Percentiles rank a stretch among this genome's conserved stretches.
phyloP scores from a whole-genome alignment of 2,888 invertebrate genomes.

The Mimumesa dahlbomi region DNA sequence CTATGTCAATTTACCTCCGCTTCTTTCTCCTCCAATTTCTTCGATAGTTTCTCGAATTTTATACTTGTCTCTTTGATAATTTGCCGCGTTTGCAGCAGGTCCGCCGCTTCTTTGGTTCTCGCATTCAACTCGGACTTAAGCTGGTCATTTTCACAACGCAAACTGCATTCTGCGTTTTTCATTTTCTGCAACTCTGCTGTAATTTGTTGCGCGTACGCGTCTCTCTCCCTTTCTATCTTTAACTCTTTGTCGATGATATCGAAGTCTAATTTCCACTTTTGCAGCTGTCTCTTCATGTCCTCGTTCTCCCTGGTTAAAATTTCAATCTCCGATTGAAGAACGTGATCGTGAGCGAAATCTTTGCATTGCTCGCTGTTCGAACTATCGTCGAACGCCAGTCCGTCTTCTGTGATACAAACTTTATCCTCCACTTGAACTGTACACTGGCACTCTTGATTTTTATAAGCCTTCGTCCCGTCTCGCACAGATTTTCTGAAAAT shows the following conservation, averaged over 20 bases:
- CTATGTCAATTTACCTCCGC: constrained; percentile 45
- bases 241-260: constrained; percentile 69
- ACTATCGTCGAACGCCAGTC: neutral
- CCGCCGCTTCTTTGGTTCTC: constrained; percentile 36
- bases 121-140: constrained; percentile 53
- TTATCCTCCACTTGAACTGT: constrained; percentile 23
- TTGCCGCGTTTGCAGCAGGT: constrained; percentile 58
- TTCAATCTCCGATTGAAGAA: constrained; percentile 41
- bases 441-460: constrained; percentile 39
- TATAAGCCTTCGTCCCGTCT: constrained; percentile 7
- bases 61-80: constrained; percentile 49
- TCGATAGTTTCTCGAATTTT: constrained; percentile 36
- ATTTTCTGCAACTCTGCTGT: constrained; percentile 37
- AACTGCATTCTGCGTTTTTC: constrained; percentile 31
- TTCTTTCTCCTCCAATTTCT: constrained; percentile 33
- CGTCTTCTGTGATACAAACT: constrained; percentile 19
- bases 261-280: constrained; percentile 65
- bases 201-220: constrained; percentile 32
- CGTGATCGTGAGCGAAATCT: constrained; percentile 12
- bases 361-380: constrained; percentile 8
- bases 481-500: constrained; percentile 3
- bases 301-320: constrained; percentile 58
- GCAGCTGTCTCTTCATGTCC: constrained; percentile 65
- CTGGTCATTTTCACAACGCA: constrained; percentile 53
- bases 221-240: constrained; percentile 52